phyloP scores from a whole-genome alignment of 2,888 invertebrate genomes.

The Dendrolimus houi region DNA sequence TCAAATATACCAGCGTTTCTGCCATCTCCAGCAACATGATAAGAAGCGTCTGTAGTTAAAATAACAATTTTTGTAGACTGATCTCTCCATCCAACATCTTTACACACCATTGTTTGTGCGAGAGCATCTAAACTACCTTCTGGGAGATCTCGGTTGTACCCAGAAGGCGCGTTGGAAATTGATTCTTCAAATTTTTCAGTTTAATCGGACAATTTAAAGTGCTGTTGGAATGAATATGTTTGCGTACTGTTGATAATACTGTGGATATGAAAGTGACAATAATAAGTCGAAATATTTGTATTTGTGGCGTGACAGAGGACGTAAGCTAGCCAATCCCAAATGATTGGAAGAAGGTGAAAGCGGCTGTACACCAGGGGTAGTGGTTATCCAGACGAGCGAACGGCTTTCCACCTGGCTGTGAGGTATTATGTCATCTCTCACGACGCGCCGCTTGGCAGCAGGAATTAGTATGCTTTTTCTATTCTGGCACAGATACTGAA shows the following conservation, averaged over 20 bases:
- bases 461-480: too few species aligned
- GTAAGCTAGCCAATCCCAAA: too few species aligned
- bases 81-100: constrained; percentile 84
- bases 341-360: too few species aligned
- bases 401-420: too few species aligned
- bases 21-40: constrained; percentile 88
- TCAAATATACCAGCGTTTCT: constrained; percentile 80
- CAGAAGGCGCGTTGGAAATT: constrained; percentile 54
- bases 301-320: too few species aligned
- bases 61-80: constrained; percentile 85
- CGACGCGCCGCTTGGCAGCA: too few species aligned
- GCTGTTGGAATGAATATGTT: constrained; percentile 86
- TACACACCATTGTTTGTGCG: constrained; percentile 83
- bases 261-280: not conserved
- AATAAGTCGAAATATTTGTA: too few species aligned
- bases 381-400: too few species aligned
- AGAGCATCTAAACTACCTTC: constrained; percentile 93
- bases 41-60: constrained; percentile 85
- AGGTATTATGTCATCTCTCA: too few species aligned
- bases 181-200: constrained; percentile 50
- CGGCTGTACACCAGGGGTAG: too few species aligned
- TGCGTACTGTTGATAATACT: constrained; percentile 17
- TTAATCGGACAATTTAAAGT: constrained; percentile 79
- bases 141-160: constrained; percentile 79
- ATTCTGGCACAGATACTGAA: too few species aligned